Base-by-base conservation (phyloP, 2,797 vertebrate species). In the Syngnathus rostellatus region DNA sequence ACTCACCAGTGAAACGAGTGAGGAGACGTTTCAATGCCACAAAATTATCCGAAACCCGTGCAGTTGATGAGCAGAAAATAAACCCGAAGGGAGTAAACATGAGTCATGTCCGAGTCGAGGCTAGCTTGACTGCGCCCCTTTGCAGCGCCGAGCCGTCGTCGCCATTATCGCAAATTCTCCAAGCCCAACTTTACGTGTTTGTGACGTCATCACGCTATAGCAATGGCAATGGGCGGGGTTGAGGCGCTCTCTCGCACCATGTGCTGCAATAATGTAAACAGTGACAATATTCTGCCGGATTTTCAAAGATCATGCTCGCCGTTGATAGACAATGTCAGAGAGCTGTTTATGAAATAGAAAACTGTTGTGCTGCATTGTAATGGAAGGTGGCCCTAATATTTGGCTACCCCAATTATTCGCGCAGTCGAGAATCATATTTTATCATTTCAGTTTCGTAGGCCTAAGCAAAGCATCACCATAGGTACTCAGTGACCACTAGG, bases 121-220 rank as follows among this genome's bases (percentile, higher is more conserved):
- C 84, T 81, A 84, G 82, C 79, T 82, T 84, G 82, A 85, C 79
- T 75, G 79, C 79, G 85, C 83, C 85, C 81, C 75, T 69, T 41
- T 77, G 73, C 69, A 73, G 72, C 77, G 62, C 71, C 48, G 69
- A 85, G 81, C 72, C 74, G 75, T 83, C 83, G 84, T 82, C 88
- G 83, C 85, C 90, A 90, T 90, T 87, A 72, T 85, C 78, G 86
- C 82, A 78, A 87, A 81, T 64, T 80, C 84, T 80, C 80, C 78
- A 17, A 83, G 78, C 83, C 84, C 80, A 57, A 77, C 75, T 74
- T 68, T 51, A 82, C 79, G 82, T 81, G 43, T 8, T 11, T 58
- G 72, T 76, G 72, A 86, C 86, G 90, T 87, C 61, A 86, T 43
- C 6, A 62, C 89, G 89, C 75, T 53, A 31, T n/a, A 31, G 58